Evolutionary conservation across 1,140 invertebrate species (phyloP).

Genomic region (Hyles vespertilio): DNA sequence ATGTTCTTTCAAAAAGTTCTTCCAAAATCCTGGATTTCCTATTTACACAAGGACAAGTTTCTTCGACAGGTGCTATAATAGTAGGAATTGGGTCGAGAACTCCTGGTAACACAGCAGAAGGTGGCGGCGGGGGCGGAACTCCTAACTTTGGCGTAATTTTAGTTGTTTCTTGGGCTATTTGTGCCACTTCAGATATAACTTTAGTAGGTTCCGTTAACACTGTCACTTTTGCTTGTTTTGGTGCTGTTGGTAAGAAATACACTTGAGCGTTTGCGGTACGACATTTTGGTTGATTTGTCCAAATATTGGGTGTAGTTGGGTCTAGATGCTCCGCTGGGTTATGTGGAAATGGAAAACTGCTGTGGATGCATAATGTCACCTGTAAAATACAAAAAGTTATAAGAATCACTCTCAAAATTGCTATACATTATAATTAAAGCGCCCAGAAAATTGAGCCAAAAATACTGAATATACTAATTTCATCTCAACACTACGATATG

Average conservation of each 20-base stretch:
- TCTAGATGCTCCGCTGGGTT: background rate
- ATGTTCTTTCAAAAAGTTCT: background rate
- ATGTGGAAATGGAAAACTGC: background rate
- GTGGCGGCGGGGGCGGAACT: slow-evolving; percentile 12
- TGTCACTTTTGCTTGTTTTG: slow-evolving; percentile 10
- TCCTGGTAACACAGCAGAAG: slow-evolving; percentile 12
- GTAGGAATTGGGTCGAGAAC: slow-evolving; percentile 14
- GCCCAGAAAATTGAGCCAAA: too few species aligned
- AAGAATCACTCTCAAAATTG: too few species aligned
- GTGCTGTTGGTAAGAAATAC: slow-evolving; percentile 14
- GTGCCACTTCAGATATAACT: too few species aligned
- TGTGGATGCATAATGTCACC: too few species aligned
- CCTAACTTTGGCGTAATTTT: background rate
- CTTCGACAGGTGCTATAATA: slow-evolving; percentile 3
- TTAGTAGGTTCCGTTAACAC: slow-evolving; percentile 2
- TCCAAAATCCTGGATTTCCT: background rate
- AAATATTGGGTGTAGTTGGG: slow-evolving; percentile 4
- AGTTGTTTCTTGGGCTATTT: background rate
- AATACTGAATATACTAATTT: too few species aligned
- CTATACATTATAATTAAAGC: too few species aligned
- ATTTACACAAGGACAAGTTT: background rate
- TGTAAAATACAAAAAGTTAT: too few species aligned
- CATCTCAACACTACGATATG: too few species aligned
- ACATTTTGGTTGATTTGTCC: slow-evolving; percentile 13
- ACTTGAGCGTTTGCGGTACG: slow-evolving; percentile 7